These are phyloP conservation scores for Turdus rufiventris DNA, from an alignment of 2,113 vertebrate genomes.

Conservation along the genomic window DNA sequence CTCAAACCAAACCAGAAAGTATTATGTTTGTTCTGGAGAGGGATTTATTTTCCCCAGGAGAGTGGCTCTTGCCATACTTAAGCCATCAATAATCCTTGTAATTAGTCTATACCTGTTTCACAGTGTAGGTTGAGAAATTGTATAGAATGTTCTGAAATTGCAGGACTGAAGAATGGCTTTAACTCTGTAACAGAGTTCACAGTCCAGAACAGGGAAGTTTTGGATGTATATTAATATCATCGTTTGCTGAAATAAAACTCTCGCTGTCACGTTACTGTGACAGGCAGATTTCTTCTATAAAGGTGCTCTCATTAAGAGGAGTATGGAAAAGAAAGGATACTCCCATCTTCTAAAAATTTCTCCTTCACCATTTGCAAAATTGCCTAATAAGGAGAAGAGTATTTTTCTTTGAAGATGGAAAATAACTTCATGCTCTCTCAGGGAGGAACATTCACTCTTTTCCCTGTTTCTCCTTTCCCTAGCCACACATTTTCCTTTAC, in stretches of 20 bases:
- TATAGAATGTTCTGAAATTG: not conserved
- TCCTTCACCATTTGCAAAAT: not conserved
- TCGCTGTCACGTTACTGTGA: not conserved
- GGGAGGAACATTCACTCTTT: not conserved
- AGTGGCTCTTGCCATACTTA: not conserved
- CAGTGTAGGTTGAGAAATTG: conserved; percentile 14
- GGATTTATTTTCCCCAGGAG: conserved; percentile 14
- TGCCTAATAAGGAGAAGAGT: not conserved
- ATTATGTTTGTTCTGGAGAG: not conserved
- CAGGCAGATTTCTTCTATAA: not conserved
- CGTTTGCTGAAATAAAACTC: not conserved
- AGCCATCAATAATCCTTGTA: conserved; percentile 9
- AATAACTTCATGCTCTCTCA: not conserved
- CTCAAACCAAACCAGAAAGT: conserved; percentile 9
- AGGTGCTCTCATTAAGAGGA: not conserved
- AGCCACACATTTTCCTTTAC: not conserved
- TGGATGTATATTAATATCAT: not conserved
- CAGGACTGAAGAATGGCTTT: not conserved
- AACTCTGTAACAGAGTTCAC: not conserved
- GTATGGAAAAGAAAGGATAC: not conserved
- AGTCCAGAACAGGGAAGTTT: not conserved
- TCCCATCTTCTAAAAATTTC: not conserved
- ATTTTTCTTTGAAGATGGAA: conserved; percentile 1
- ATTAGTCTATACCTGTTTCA: conserved; percentile 41
- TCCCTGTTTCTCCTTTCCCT: not conserved